Conservation (phyloP, 2,797 vertebrate genomes). For the Fratercula arctica region DNA sequence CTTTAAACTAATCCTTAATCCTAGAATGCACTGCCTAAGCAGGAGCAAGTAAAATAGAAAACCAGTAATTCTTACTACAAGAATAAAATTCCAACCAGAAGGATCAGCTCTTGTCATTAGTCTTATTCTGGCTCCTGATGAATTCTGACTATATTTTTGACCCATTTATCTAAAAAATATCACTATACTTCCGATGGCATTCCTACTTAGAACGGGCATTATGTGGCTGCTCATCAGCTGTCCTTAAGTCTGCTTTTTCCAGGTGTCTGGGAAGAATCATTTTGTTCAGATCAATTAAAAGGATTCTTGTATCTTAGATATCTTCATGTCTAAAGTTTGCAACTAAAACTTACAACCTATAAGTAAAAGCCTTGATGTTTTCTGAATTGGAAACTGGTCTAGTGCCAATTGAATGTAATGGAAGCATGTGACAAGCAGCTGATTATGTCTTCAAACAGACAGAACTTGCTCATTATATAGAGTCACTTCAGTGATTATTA, state of each 20-base stretch:
- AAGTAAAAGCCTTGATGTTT: neutral
- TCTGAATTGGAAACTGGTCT: neutral
- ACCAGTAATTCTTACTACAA: neutral
- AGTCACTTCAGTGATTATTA: neutral
- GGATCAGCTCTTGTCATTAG: neutral
- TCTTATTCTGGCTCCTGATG: neutral
- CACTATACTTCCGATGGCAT: neutral
- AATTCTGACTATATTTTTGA: neutral
- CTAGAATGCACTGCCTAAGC: neutral
- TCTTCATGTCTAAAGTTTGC: neutral
- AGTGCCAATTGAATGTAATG: neutral
- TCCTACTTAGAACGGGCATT: neutral
- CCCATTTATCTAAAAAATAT: neutral
- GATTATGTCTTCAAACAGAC: neutral
- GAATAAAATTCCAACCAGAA: neutral
- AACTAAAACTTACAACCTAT: neutral
- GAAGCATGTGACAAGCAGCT: neutral
- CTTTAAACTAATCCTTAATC: conserved; percentile 1
- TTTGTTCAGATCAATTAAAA: neutral
- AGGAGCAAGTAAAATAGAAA: neutral
- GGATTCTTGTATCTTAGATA: neutral
- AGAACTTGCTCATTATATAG: neutral
- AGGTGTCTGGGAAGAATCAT: neutral
- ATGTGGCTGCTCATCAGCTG: neutral
- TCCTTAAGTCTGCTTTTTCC: neutral